Percentiles rank a stretch among this genome's conserved stretches.
These are phyloP conservation scores for Erythrocercus mccallii DNA, from an alignment of 2,113 vertebrate genomes.

Conservation along the genomic window DNA sequence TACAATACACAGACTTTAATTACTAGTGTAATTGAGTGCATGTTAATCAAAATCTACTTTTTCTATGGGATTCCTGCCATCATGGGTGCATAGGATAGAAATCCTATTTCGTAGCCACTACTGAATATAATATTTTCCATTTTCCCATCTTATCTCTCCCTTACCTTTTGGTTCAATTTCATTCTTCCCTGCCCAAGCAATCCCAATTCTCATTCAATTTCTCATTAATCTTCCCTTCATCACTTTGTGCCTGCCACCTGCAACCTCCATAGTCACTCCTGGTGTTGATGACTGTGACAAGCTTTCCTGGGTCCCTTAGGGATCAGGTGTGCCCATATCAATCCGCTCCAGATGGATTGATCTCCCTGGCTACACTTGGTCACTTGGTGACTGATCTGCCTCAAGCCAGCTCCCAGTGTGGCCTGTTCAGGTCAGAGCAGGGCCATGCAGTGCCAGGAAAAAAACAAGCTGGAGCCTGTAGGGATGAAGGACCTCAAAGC, in stretches of 20 bases:
- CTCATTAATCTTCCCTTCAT: neutral
- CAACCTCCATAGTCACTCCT: neutral
- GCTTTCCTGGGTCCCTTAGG: neutral
- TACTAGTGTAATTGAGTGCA: neutral
- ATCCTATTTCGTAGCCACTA: neutral
- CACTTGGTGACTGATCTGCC: neutral
- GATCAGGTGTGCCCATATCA: neutral
- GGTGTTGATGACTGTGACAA: accelerated
- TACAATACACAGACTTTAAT: neutral
- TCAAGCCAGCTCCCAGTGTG: neutral
- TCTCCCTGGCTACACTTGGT: neutral
- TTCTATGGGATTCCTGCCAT: neutral
- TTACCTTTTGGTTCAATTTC: neutral
- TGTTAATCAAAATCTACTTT: neutral
- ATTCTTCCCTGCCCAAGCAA: neutral
- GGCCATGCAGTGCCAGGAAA: neutral
- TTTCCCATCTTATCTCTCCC: neutral
- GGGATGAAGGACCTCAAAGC: neutral
- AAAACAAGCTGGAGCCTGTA: neutral
- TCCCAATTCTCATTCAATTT: neutral
- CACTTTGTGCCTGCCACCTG: neutral
- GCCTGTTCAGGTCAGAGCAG: accelerated
- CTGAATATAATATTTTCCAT: neutral
- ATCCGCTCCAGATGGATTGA: neutral
- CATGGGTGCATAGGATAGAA: neutral